These are phyloP conservation scores for Chymomyza caudatula DNA, from an alignment of 2,888 invertebrate species.

Conservation along the genomic window DNA sequence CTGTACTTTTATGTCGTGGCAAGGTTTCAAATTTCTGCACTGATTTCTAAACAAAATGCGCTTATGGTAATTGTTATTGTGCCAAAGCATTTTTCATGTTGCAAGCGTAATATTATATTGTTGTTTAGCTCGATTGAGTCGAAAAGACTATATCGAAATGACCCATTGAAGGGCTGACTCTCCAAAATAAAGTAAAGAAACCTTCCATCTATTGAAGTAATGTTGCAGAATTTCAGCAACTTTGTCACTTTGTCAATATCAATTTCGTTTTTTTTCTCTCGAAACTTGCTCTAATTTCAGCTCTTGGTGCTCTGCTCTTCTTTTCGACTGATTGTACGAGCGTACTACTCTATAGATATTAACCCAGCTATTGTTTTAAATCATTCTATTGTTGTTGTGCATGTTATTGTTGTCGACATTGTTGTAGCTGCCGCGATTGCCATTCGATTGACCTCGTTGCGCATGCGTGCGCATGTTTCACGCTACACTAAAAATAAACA, in stretches of 20 bases:
- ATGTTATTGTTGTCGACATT: not conserved
- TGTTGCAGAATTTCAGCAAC: not conserved
- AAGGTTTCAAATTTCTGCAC: constrained; percentile 52
- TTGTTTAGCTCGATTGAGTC: constrained; percentile 31
- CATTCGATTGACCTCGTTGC: constrained; percentile 73
- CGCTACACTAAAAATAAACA: constrained; percentile 54
- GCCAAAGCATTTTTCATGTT: constrained; percentile 54
- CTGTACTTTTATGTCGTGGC: not conserved
- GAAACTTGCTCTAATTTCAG: not conserved
- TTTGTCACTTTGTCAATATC: not conserved
- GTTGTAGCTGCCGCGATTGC: constrained; percentile 50
- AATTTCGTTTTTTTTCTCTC: not conserved
- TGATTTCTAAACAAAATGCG: constrained; percentile 46
- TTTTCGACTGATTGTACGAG: constrained; percentile 39
- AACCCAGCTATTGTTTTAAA: constrained; percentile 10
- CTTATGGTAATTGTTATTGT: constrained; percentile 29
- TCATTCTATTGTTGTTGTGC: not conserved
- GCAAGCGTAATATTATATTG: constrained; percentile 38
- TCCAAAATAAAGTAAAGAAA: not conserved
- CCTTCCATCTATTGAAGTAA: not conserved
- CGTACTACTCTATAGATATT: not conserved
- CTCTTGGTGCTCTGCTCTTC: constrained; percentile 26
- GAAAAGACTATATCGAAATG: not conserved
- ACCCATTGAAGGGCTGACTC: not conserved
- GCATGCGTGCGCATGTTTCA: constrained; percentile 72